These are phyloP conservation scores for Actinia tenebrosa DNA, from an alignment of 64 coral and sea anemone species.

Conservation along the genomic window DNA sequence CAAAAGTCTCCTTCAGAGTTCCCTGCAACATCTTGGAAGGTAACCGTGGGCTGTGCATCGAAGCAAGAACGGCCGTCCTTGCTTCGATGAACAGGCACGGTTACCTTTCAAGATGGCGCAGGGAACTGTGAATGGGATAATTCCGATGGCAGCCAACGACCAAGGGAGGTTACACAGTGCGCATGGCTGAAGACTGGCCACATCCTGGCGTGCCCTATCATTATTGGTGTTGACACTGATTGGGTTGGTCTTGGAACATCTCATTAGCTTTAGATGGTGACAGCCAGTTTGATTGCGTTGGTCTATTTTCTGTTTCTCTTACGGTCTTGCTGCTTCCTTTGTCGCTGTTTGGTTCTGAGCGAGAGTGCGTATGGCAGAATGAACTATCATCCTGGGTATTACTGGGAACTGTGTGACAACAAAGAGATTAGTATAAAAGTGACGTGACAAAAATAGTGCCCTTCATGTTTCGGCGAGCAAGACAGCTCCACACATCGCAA, in stretches of 20 bases:
- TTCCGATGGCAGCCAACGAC: too few species aligned
- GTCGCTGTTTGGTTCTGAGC: background rate
- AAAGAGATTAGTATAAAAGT: background rate
- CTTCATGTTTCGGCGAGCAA: too few species aligned
- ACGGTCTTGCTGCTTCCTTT: background rate
- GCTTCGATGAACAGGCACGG: too few species aligned
- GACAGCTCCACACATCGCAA: too few species aligned
- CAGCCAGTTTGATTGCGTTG: conserved; percentile 17
- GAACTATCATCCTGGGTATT: background rate
- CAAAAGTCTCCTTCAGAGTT: too few species aligned
- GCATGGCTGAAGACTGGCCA: too few species aligned
- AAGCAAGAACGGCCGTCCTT: too few species aligned
- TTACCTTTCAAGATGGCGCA: too few species aligned
- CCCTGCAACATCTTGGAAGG: too few species aligned
- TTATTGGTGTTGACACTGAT: conserved; percentile 42
- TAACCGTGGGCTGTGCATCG: too few species aligned
- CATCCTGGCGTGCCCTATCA: background rate
- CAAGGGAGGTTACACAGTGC: too few species aligned
- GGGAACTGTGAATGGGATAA: too few species aligned
- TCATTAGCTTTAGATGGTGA: conserved; percentile 24
- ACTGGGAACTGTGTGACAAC: background rate
- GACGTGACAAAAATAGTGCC: background rate
- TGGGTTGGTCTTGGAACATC: conserved; percentile 45
- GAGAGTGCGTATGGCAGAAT: background rate
- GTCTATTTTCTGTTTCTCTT: conserved; percentile 9